A percentile compares a stretch with the other conserved stretches of the same genome.
These are phyloP conservation scores for Prunella strophiata DNA, from an alignment of 2,797 vertebrate genomes.

Conservation along the genomic window DNA sequence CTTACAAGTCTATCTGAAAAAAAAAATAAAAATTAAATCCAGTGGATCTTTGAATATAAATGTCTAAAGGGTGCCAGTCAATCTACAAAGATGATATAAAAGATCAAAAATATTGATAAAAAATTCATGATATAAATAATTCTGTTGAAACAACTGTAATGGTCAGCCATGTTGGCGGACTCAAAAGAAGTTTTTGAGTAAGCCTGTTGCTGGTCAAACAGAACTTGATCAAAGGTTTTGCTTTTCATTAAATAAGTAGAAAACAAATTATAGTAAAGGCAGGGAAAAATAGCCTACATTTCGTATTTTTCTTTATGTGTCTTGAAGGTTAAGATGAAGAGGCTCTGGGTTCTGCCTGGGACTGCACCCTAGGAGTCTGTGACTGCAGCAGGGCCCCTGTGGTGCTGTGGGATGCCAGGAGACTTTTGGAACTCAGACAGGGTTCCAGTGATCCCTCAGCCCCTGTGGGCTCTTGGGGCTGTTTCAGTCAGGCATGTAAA, in stretches of 20 bases:
- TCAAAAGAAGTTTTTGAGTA: background rate
- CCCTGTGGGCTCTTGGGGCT: accelerated
- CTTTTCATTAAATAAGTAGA: background rate
- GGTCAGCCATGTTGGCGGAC: background rate
- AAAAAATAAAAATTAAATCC: background rate
- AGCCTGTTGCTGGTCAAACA: background rate
- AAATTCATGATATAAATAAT: background rate
- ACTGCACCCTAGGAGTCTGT: accelerated
- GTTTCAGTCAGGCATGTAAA: accelerated
- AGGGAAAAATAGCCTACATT: accelerated
- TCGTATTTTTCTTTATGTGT: background rate
- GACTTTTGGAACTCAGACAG: background rate
- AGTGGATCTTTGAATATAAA: background rate
- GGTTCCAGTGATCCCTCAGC: background rate
- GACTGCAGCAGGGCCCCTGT: accelerated
- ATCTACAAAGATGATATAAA: background rate
- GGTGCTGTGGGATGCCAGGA: background rate
- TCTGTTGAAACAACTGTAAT: background rate
- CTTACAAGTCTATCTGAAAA: background rate
- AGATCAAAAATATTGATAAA: background rate
- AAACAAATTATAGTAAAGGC: background rate
- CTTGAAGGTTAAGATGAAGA: background rate
- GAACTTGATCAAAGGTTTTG: background rate
- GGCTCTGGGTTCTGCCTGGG: background rate
- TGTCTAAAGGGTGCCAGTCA: background rate